These are phyloP conservation scores for Cremastinae sp. DNA, from an alignment of 2,888 invertebrate species.

Conservation along the genomic window DNA sequence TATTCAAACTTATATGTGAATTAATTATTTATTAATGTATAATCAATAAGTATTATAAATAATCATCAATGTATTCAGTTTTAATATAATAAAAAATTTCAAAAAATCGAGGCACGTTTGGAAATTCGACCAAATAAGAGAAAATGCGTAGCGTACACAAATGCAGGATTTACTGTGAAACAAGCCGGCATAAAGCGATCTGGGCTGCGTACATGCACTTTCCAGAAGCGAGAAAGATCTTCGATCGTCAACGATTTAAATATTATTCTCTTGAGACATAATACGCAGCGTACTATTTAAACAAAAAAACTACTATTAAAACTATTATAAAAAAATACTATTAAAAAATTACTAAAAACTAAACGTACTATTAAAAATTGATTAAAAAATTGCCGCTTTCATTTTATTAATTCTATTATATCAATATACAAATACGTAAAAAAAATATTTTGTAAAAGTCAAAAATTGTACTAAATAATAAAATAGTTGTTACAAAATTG, in stretches of 20 bases:
- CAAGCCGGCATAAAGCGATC: conserved; percentile 19
- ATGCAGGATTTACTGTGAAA: conserved; percentile 16
- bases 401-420: too few relatives aligned
- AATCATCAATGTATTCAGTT: conserved; percentile 33
- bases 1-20: too few relatives aligned
- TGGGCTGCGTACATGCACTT: conserved; percentile 60
- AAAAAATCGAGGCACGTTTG: conserved; percentile 43
- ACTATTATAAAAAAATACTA: too few relatives aligned
- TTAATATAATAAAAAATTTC: conserved; percentile 46
- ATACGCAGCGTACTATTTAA: too few relatives aligned
- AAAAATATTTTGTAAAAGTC: too few relatives aligned
- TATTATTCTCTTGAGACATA: not conserved
- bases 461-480: too few relatives aligned
- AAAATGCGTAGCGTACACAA: not conserved
- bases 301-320: too few relatives aligned
- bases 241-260: conserved; percentile 33
- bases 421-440: too few relatives aligned
- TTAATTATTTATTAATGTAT: conserved; percentile 13
- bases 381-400: too few relatives aligned
- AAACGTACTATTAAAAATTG: too few relatives aligned
- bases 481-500: too few relatives aligned
- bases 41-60: conserved; percentile 16
- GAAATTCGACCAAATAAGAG: conserved; percentile 12
- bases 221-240: conserved; percentile 51
- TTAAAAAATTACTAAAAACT: too few relatives aligned